Evolutionary conservation across 2,113 vertebrate genomes (phyloP).

Genomic region (Gorilla gorilla): DNA sequence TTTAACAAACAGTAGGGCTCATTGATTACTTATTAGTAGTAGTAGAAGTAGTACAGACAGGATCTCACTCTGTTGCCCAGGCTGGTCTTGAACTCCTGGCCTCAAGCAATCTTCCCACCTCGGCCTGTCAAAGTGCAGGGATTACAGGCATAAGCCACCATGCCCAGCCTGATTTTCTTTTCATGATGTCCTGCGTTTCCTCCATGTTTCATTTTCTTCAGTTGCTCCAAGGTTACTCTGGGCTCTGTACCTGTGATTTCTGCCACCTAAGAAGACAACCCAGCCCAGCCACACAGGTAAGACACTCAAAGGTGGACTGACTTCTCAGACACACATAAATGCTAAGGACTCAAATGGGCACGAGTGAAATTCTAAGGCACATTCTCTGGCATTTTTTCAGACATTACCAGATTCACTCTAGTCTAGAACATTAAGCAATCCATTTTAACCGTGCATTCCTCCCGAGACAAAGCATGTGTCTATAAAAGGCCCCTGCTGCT

Average conservation of each 20-base stretch:
- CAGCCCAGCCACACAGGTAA: background rate
- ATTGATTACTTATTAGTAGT: background rate
- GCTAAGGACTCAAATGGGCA: background rate
- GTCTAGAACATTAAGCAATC: slow-evolving; percentile 70
- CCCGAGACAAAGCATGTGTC: slow-evolving; percentile 30
- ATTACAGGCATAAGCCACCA: too few species aligned
- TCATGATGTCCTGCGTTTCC: background rate
- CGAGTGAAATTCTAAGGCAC: slow-evolving; percentile 33
- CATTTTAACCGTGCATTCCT: slow-evolving; percentile 52
- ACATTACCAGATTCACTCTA: slow-evolving; percentile 40
- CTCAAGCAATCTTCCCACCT: too few species aligned
- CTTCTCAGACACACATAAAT: slow-evolving; percentile 25
- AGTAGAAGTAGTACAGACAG: too few species aligned
- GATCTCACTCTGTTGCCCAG: too few species aligned
- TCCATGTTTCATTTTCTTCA: slow-evolving; percentile 19
- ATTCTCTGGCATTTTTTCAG: slow-evolving; percentile 51
- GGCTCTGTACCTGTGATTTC: background rate
- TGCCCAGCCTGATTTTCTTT: background rate
- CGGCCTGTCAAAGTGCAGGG: too few species aligned
- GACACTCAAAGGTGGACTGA: background rate
- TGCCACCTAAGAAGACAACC: slow-evolving; percentile 27
- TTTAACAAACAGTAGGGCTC: slow-evolving; percentile 19
- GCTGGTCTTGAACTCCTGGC: too few species aligned
- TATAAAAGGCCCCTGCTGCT: slow-evolving; percentile 55
- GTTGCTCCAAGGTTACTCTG: slow-evolving; percentile 14